Percentiles rank a stretch among this genome's conserved stretches.
These are phyloP conservation scores for Tinea trinotella DNA, from an alignment of 2,888 invertebrate species.

Conservation along the genomic window DNA sequence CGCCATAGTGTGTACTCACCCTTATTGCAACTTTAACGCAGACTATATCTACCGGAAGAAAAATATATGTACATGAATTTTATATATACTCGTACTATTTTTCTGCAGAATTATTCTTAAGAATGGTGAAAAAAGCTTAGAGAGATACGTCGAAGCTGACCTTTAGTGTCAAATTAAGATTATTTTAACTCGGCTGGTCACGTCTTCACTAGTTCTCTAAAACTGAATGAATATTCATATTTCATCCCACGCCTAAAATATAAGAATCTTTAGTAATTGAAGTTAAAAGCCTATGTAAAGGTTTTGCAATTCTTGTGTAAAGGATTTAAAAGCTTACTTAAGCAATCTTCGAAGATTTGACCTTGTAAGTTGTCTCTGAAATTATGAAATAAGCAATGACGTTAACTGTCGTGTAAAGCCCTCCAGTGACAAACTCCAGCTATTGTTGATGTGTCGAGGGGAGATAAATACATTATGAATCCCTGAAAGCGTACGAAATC, in stretches of 20 bases:
- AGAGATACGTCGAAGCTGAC: neutral
- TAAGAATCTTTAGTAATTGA: too few species aligned
- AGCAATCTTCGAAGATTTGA: constrained; percentile 5
- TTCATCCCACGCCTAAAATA: too few species aligned
- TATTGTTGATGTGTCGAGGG: constrained; percentile 65
- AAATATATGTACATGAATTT: neutral
- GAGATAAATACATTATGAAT: constrained; percentile 68
- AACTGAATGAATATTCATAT: too few species aligned
- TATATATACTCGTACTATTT: neutral
- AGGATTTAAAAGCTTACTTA: neutral
- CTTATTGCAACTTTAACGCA: constrained; percentile 10
- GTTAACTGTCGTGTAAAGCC: constrained; percentile 47
- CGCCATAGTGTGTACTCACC: constrained; percentile 24
- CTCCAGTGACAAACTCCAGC: constrained; percentile 50
- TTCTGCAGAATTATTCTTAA: too few species aligned
- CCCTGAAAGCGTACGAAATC: constrained; percentile 67
- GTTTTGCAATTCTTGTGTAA: neutral
- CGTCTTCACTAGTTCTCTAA: neutral
- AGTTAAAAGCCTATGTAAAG: too few species aligned
- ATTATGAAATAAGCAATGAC: constrained; percentile 38
- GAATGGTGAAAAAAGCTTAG: neutral
- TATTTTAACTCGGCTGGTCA: neutral
- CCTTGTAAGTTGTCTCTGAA: neutral
- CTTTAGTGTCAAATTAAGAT: neutral
- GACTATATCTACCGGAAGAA: neutral